Evolutionary conservation across 2,888 invertebrate species (phyloP).

Genomic region (Bugulina stolonifera): DNA sequence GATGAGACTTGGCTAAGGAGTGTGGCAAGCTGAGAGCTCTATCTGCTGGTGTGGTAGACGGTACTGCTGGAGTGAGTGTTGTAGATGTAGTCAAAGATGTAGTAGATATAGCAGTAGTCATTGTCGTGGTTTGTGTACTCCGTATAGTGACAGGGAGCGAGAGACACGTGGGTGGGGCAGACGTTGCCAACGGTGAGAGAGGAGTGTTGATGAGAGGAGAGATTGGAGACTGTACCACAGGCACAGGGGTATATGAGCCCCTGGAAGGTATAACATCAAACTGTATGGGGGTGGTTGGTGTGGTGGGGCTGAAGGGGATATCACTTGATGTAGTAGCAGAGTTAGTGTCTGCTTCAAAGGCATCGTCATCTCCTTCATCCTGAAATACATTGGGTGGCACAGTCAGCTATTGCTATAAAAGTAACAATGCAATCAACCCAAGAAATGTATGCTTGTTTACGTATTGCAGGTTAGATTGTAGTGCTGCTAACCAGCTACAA

Average conservation of each 20-base stretch:
- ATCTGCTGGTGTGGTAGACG: not conserved
- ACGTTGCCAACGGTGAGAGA: not conserved
- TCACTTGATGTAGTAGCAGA: too few species aligned
- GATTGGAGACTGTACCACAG: not conserved
- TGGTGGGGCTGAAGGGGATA: not conserved
- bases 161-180: not conserved
- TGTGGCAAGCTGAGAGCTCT: not conserved
- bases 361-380: not conserved
- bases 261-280: slow-evolving; percentile 11
- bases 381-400: too few species aligned
- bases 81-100: not conserved
- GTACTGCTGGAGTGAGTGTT: not conserved
- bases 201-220: not conserved
- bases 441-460: too few species aligned
- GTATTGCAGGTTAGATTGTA: too few species aligned
- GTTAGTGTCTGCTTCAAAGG: not conserved
- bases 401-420: too few species aligned
- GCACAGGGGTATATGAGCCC: not conserved
- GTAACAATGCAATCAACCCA: too few species aligned
- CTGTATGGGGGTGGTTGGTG: slow-evolving; percentile 11
- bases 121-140: not conserved
- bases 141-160: not conserved
- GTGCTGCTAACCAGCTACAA: too few species aligned
- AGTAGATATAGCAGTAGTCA: not conserved
- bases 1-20: not conserved